Percentiles rank a stretch among this genome's conserved stretches.
Evolutionary conservation across 2,797 vertebrate genomes (phyloP).

Genomic region (Sparus aurata): DNA sequence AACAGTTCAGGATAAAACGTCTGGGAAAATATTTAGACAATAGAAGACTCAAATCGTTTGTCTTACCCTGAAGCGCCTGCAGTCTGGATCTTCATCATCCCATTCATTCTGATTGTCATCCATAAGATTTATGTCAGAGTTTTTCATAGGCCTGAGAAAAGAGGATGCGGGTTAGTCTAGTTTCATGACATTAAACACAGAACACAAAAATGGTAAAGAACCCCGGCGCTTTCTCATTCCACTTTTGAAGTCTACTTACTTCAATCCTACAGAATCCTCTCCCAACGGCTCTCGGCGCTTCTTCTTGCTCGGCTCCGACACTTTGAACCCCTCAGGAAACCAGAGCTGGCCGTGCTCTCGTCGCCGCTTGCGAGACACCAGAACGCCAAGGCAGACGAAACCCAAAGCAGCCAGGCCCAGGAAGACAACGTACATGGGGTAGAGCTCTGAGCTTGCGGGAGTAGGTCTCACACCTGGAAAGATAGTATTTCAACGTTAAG

Average conservation of each 20-base stretch:
- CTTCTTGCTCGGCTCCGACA: constrained; percentile 95
- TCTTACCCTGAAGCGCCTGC: constrained; percentile 94
- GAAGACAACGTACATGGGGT: constrained; percentile 92
- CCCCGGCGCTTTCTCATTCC: not conserved
- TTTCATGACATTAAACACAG: constrained; percentile 1
- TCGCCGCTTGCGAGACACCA: constrained; percentile 93
- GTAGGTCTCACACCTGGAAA: constrained; percentile 88
- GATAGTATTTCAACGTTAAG: constrained; percentile 10
- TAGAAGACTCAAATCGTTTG: not conserved
- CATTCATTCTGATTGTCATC: constrained; percentile 99
- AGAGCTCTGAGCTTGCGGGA: constrained; percentile 79
- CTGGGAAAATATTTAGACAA: not conserved
- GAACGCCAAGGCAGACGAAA: constrained; percentile 91
- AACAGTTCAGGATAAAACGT: not conserved
- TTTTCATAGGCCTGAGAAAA: constrained; percentile 89
- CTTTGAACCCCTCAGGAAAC: constrained; percentile 96
- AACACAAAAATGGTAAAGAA: not conserved
- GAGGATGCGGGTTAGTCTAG: constrained; percentile 22
- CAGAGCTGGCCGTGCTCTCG: constrained; percentile 98
- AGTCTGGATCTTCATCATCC: constrained; percentile 94
- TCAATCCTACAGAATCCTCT: constrained; percentile 96
- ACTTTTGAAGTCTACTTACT: constrained; percentile 84
- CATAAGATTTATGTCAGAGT: constrained; percentile 94
- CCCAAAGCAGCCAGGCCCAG: constrained; percentile 87
- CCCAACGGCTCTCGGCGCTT: constrained; percentile 95